A percentile compares a stretch with the other conserved stretches of the same genome.
phyloP scores from a whole-genome alignment of 2,797 vertebrate species.

The Ispidina lecontei region DNA sequence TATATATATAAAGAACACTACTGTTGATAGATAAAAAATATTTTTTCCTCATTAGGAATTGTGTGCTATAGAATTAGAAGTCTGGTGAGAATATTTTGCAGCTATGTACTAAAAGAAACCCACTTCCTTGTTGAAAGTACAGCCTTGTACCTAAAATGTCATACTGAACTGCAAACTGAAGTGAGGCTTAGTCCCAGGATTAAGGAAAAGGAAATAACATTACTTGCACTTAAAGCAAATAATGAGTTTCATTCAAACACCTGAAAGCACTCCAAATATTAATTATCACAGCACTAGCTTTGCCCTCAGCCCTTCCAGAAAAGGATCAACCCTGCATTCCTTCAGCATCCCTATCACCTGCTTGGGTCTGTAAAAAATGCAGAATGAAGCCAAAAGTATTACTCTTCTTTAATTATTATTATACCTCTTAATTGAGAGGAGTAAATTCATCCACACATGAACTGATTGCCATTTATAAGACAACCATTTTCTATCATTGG shows the following conservation, averaged over 20 bases:
- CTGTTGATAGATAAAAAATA: neutral
- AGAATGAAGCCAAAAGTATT: neutral
- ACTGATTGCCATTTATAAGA: neutral
- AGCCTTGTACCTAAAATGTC: constrained; percentile 18
- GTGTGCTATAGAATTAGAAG: neutral
- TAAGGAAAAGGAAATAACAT: constrained; percentile 52
- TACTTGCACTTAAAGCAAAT: neutral
- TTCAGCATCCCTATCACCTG: neutral
- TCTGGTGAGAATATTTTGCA: neutral
- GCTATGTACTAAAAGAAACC: neutral
- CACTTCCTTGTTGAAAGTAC: constrained; percentile 14
- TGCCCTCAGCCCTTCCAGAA: neutral
- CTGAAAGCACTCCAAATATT: constrained; percentile 4
- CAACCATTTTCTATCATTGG: neutral
- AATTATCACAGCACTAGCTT: neutral
- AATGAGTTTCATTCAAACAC: constrained; percentile 27
- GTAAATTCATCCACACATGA: neutral
- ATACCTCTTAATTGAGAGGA: neutral
- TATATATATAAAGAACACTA: neutral
- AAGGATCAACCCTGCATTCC: neutral
- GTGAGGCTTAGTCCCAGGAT: constrained; percentile 21
- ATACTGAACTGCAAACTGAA: constrained; percentile 18
- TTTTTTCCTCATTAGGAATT: neutral
- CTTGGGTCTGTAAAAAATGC: neutral
- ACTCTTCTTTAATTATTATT: neutral